phyloP scores from a whole-genome alignment of 2,888 invertebrate species.

The Epinotia bilunana region DNA sequence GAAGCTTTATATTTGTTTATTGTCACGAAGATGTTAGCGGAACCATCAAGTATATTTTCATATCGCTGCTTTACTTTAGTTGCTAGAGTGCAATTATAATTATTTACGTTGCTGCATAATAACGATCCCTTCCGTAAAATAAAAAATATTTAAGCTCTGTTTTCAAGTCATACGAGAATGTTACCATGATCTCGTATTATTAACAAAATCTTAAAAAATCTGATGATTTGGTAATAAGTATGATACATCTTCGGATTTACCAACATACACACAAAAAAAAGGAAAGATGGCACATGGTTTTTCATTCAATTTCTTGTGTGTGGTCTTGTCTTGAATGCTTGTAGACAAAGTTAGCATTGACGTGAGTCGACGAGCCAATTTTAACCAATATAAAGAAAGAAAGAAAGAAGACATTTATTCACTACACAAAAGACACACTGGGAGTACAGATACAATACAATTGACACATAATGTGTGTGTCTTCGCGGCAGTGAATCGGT shows the following conservation, averaged over 20 bases:
- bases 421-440: too few relatives aligned
- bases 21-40: slow-evolving; percentile 6
- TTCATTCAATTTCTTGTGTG: neutral
- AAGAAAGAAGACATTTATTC: too few relatives aligned
- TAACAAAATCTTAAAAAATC: neutral
- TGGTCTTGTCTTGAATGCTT: neutral
- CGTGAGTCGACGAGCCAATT: too few relatives aligned
- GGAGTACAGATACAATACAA: too few relatives aligned
- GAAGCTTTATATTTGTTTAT: slow-evolving; percentile 16
- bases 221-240: neutral
- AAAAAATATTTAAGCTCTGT: neutral
- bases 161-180: neutral
- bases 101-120: neutral
- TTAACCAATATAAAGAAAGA: too few relatives aligned
- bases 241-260: too few relatives aligned
- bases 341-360: slow-evolving; percentile 1
- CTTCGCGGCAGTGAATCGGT: too few relatives aligned
- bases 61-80: slow-evolving; percentile 9
- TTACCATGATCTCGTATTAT: neutral
- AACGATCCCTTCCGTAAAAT: too few relatives aligned
- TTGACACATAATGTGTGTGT: too few relatives aligned
- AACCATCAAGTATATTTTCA: slow-evolving; percentile 20
- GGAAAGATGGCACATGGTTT: too few relatives aligned
- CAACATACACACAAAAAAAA: too few relatives aligned
- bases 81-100: slow-evolving; percentile 1